Evolutionary conservation across 2,888 invertebrate species (phyloP).

Genomic region (Dasysyrphus tricinctus): DNA sequence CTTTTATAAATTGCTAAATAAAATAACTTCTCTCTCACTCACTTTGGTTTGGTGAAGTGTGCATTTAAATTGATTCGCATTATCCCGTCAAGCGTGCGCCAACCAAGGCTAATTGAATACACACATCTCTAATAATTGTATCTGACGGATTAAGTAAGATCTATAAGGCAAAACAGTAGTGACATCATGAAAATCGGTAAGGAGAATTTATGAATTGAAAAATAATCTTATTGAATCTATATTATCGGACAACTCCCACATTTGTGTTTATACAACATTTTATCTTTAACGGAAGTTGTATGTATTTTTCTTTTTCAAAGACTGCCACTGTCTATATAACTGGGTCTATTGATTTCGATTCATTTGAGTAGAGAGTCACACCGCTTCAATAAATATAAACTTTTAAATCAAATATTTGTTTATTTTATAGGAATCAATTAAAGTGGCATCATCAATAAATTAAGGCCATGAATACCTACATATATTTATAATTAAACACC

Average conservation of each 20-base stretch:
- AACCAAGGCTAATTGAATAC: conserved; percentile 23
- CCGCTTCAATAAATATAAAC: too few relatives aligned
- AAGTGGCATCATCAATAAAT: too few relatives aligned
- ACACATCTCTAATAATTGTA: conserved; percentile 16
- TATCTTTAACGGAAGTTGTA: conserved; percentile 3
- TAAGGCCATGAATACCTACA: too few relatives aligned
- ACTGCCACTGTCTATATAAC: not conserved
- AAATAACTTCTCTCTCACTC: not conserved
- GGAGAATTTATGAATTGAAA: conserved; percentile 30
- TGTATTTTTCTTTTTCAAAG: not conserved
- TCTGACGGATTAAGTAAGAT: conserved; percentile 37
- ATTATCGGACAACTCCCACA: conserved; percentile 20
- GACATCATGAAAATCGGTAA: conserved; percentile 67
- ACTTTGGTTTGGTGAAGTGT: conserved; percentile 1
- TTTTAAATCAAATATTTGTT: too few relatives aligned
- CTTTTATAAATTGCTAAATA: not conserved
- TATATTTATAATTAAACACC: too few relatives aligned
- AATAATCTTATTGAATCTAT: conserved; percentile 11
- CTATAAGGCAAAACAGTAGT: conserved; percentile 15
- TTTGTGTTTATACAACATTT: not conserved
- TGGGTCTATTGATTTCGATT: not conserved
- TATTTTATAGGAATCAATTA: too few relatives aligned
- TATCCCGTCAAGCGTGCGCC: not conserved
- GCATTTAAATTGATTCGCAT: conserved; percentile 31
- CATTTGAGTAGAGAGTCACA: not conserved